Conservation (phyloP, 2,888 invertebrate genomes). For the Neuroscelio doddi region DNA sequence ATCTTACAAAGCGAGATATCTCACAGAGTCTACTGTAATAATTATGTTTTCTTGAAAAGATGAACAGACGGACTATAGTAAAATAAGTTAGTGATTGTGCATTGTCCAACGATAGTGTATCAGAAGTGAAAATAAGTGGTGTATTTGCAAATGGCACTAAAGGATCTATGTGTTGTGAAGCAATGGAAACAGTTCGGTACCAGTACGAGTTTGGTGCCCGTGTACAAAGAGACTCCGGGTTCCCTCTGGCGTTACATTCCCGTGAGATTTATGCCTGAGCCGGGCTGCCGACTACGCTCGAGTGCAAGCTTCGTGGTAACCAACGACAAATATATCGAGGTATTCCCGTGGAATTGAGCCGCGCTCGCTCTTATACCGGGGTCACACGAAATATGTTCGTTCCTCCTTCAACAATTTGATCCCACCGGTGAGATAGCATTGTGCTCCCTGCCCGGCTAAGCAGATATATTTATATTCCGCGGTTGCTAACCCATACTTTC, state of each 20-base stretch:
- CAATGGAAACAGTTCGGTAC: slow-evolving; percentile 33
- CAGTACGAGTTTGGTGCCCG: slow-evolving; percentile 24
- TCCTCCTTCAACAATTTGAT: slow-evolving; percentile 69
- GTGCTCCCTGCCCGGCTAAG: slow-evolving; percentile 56
- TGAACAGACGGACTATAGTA: too few species aligned
- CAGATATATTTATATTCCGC: slow-evolving; percentile 65
- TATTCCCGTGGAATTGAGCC: slow-evolving; percentile 67
- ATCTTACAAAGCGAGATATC: too few species aligned
- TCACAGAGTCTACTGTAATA: too few species aligned
- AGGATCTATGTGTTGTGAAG: neutral
- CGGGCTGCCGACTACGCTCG: slow-evolving; percentile 47
- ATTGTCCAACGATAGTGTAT: too few species aligned
- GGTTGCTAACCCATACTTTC: slow-evolving; percentile 39
- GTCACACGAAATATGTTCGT: slow-evolving; percentile 69
- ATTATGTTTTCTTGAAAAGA: too few species aligned
- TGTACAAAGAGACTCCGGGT: slow-evolving; percentile 41
- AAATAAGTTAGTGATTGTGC: too few species aligned
- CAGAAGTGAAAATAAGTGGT: slow-evolving; percentile 9
- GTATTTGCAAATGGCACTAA: slow-evolving; percentile 1
- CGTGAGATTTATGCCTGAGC: slow-evolving; percentile 58
- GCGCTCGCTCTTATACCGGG: slow-evolving; percentile 58
- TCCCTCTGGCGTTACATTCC: slow-evolving; percentile 54
- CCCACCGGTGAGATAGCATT: slow-evolving; percentile 66
- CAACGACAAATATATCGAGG: slow-evolving; percentile 69
- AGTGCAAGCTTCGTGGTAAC: slow-evolving; percentile 46